Base-by-base conservation (phyloP, 2,797 vertebrate genomes). In the Silurus lanzhouensis region DNA sequence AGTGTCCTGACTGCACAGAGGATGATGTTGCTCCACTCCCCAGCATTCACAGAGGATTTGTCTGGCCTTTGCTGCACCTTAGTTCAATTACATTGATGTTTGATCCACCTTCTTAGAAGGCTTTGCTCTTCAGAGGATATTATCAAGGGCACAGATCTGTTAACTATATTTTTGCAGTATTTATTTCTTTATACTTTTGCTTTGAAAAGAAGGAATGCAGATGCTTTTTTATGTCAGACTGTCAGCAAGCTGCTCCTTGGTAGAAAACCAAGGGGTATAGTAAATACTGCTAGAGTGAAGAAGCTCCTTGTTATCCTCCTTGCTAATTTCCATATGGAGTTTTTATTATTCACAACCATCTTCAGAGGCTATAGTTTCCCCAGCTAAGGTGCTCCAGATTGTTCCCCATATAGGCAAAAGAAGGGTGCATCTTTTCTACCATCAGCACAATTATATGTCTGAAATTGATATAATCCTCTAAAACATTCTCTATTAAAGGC, bases 171-270 rank as follows among this genome's bases (percentile, higher is more conserved):
- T n/a, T 3, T 22, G 71, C 46, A 74, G 13, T 15, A 52, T 74
- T 55, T 74, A 55, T 12, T 74, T 74, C 22, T 6, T 52, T 52
- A 55, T 22, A 52, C 71, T 55, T 57, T 64, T 20, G 19, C 63
- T 52, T 14, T 48, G 71, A 22, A 67, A 25, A 86, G 20, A 13
- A 19, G 60, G 6, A 52, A n/a, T 22, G n/a, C 27, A 82, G 70
- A 67, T 14, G 60, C 68, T 52, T 66, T 66, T 60, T 83, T 83
- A 52, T 52, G 66, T 72, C 52, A 83, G 72, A 48, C 81, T 82
- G 71, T 77, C 55, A 25, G 52, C 79, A 83, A 79, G 66, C 38
- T 79, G 85, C 10, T 78, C 64, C 58, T 78, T 78, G 70, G 74
- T 55, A 58, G 19, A 78, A 8, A 63, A 48, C 64, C 64, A 78